Conservation (phyloP, 2,797 vertebrate genomes). For the Pristis pectinata region DNA sequence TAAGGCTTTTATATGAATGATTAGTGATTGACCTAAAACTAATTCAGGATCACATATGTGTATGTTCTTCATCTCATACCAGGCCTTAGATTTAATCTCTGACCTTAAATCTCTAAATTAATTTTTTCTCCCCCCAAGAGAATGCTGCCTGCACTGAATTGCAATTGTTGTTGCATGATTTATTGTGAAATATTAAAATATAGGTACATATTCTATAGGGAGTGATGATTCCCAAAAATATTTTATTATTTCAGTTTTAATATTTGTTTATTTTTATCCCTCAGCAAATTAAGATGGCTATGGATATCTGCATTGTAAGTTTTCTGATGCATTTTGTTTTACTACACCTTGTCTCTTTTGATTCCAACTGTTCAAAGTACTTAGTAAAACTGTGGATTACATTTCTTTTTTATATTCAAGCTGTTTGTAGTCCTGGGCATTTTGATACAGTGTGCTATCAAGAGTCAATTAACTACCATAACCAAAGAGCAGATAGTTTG, state of each 20-base stretch:
- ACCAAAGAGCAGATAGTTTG: background rate
- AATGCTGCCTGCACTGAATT: conserved; percentile 1
- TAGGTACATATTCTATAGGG: background rate
- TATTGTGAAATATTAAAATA: background rate
- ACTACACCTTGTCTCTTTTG: no score
- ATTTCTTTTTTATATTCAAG: background rate
- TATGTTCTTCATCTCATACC: background rate
- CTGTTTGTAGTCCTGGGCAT: background rate
- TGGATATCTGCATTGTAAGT: background rate
- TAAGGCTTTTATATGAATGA: background rate
- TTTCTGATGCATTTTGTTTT: background rate
- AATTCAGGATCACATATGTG: background rate
- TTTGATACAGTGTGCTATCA: background rate
- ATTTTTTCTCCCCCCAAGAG: background rate
- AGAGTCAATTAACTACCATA: background rate
- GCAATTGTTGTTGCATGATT: conserved; percentile 18
- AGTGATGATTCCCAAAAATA: background rate
- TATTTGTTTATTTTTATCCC: background rate
- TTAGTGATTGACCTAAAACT: background rate
- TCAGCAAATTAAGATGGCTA: background rate
- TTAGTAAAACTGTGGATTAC: background rate
- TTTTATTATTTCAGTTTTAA: background rate
- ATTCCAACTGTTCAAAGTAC: background rate
- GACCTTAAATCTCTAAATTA: background rate
- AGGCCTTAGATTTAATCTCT: background rate